Percentiles rank a stretch among this genome's conserved stretches.
Conservation (phyloP, 2,888 invertebrate species). For the Nemotelus nigrinus region DNA sequence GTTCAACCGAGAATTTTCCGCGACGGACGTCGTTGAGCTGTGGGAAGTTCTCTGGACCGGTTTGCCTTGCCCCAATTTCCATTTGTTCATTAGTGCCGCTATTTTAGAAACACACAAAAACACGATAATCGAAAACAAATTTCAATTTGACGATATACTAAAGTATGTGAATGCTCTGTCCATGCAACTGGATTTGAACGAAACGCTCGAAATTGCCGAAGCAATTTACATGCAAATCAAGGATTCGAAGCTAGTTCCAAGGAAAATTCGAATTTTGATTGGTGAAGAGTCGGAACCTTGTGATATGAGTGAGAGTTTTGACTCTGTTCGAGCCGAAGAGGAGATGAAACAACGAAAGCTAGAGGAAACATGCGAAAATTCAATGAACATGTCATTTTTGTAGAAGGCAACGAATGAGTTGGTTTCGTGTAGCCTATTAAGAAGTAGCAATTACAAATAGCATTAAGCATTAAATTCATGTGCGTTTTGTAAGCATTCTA, state of each 20-base stretch:
- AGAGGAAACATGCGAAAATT: conserved; percentile 63
- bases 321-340: conserved; percentile 58
- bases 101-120: conserved; percentile 91
- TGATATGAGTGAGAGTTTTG: conserved; percentile 52
- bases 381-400: conserved; percentile 59
- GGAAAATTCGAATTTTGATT: conserved; percentile 76
- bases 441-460: no score
- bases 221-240: conserved; percentile 90
- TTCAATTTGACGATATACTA: conserved; percentile 95
- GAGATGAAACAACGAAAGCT: conserved; percentile 61
- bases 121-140: conserved; percentile 88
- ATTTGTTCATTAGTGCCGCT: conserved; percentile 90
- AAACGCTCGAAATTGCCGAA: conserved; percentile 86
- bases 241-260: conserved; percentile 75
- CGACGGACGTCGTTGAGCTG: conserved; percentile 85
- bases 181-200: conserved; percentile 83
- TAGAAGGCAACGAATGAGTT: conserved; percentile 49
- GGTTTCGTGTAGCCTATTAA: no score
- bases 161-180: conserved; percentile 97
- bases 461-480: not conserved
- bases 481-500: conserved; percentile 20
- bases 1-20: conserved; percentile 94
- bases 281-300: conserved; percentile 68
- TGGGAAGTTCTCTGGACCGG: conserved; percentile 99
- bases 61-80: conserved; percentile 93